phyloP scores from a whole-genome alignment of 2,113 vertebrate species.

The Atherinomorus stipes region DNA sequence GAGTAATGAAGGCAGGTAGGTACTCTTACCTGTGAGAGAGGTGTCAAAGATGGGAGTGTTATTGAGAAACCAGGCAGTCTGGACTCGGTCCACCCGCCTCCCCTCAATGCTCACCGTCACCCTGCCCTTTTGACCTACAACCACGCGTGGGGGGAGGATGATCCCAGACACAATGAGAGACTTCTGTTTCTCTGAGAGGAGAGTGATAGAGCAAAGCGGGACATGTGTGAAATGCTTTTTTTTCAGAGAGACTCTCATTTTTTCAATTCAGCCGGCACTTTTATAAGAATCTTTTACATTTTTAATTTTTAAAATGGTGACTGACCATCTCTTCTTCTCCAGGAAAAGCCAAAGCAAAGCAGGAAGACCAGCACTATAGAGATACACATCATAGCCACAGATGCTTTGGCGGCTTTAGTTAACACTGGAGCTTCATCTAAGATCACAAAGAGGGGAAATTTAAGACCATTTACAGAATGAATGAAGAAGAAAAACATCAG shows the following conservation, averaged over 20 bases:
- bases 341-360: slow-evolving; percentile 86
- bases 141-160: slow-evolving; percentile 80
- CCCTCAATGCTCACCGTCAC: slow-evolving; percentile 82
- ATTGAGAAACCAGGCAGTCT: slow-evolving; percentile 82
- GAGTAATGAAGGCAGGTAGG: background rate
- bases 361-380: slow-evolving; percentile 83
- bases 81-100: slow-evolving; percentile 78
- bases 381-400: slow-evolving; percentile 83
- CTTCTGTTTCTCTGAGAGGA: slow-evolving; percentile 80
- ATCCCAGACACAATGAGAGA: slow-evolving; percentile 80
- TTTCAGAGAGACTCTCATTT: too few relatives aligned
- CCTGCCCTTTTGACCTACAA: slow-evolving; percentile 81
- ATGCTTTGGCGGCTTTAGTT: slow-evolving; percentile 84
- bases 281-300: background rate
- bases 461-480: background rate
- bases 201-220: background rate
- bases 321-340: slow-evolving; percentile 83
- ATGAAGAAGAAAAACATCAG: too few relatives aligned
- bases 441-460: background rate
- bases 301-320: too few relatives aligned
- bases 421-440: slow-evolving; percentile 71
- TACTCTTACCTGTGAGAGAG: slow-evolving; percentile 69
- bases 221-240: too few relatives aligned
- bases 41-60: slow-evolving; percentile 79
- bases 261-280: too few relatives aligned